Evolutionary conservation across 2,797 vertebrate genomes (phyloP), one percentile per base, ranked within the genome.

Genomic region (Girardinus metallicus): DNA sequence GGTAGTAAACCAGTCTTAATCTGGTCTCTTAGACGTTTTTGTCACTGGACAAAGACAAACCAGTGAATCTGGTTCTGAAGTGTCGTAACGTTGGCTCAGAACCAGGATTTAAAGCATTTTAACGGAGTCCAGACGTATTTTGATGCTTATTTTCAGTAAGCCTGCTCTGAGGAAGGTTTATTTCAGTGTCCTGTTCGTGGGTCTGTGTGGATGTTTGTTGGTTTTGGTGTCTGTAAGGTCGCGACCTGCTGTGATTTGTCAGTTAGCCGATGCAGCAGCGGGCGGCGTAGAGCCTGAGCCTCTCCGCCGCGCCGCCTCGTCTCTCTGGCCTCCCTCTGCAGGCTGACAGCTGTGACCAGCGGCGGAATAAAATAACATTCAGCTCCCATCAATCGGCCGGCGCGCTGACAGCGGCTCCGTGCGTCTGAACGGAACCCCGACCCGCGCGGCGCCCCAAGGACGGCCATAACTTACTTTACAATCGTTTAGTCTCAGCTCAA

Each of bases 401-500:
- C 75, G 92, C 95, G 94, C 95, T 95, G 96, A 97, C 96, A 96
- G 93, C 94, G 49, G 62, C 60, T 12, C 53, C 47, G 78, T 29
- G 43, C 36, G 60, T 72, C 60, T 55, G 68, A 87, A 78, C 80
- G 94, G 64, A 10, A 94, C 95, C 95, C 78, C 43, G 18, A 76
- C 53, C 78, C 92, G 94, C 96, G 96, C 95, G 96, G 96, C 96
- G 96, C 97, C 98, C 96, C 97, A 97, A 99, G 98, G 98, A 98
- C 97, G 95, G 96, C 96, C 97, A 97, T 98, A 98, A 99, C 97
- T 99, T 99, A 98, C 97, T 98, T 97, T 97, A 98, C 97, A 97
- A 97, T 97, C 97, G 97, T 98, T 99, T 98, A 98, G 98, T 97
- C 97, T 97, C 97, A 97, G 97, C 97, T 98, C 97, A 97, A 98